Conservation (phyloP, 64 coral and sea anemone genomes). For the Exaiptasia diaphana region DNA sequence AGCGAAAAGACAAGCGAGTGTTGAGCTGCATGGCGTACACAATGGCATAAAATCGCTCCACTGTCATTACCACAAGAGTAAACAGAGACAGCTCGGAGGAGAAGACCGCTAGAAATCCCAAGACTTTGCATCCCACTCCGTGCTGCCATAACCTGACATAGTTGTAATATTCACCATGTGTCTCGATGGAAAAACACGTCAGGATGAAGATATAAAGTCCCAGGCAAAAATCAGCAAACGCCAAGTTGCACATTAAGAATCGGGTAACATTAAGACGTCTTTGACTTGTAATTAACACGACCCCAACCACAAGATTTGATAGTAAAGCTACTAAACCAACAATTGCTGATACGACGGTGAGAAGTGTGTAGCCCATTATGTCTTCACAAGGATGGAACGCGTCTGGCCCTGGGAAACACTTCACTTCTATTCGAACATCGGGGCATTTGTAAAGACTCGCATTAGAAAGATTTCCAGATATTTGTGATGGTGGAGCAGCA, state of each 20-base stretch:
- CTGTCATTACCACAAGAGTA: conserved; percentile 77
- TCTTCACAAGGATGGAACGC: conserved; percentile 93
- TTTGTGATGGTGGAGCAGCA: background rate
- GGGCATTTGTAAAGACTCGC: conserved; percentile 3
- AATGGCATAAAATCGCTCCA: conserved; percentile 85
- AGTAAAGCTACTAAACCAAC: conserved; percentile 67
- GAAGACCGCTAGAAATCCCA: conserved; percentile 91
- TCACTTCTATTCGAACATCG: background rate
- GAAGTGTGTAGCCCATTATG: conserved; percentile 84
- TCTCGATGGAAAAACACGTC: conserved; percentile 69
- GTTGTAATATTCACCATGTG: conserved; percentile 74
- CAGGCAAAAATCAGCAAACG: conserved; percentile 90
- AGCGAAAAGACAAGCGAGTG: conserved; percentile 58
- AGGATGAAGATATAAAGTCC: conserved; percentile 81
- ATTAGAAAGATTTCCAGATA: conserved; percentile 33
- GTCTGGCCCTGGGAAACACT: conserved; percentile 57
- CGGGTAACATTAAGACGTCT: conserved; percentile 77
- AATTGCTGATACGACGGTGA: conserved; percentile 69
- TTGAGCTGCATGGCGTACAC: conserved; percentile 90
- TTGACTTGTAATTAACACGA: conserved; percentile 67
- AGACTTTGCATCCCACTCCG: conserved; percentile 70
- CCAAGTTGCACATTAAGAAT: conserved; percentile 88
- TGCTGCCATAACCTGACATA: conserved; percentile 71
- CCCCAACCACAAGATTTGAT: conserved; percentile 66
- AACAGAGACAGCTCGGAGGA: conserved; percentile 81